Evolutionary conservation across 2,888 invertebrate genomes (phyloP), one percentile per base, ranked within the genome.

Genomic region (Pristionchus entomophagus): DNA sequence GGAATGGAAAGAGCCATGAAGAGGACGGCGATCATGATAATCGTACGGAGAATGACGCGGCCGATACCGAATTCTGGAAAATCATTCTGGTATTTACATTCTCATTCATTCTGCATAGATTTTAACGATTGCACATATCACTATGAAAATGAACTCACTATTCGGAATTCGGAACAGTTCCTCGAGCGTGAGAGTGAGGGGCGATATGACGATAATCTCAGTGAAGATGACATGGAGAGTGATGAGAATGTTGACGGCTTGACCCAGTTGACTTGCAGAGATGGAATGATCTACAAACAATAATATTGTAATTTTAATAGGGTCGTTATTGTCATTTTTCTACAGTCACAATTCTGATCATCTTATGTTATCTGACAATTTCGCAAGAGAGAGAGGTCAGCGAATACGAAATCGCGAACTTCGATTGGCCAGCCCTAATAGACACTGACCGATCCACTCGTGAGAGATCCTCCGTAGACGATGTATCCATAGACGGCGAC

Each of bases 381-480:
- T 22, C 22, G 51, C 51, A 51, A 22, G 51, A 17, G 22, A 51
- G 17, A 51, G 22, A 51, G 17, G 19, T 22, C 6, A 5, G 19
- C 51, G 19, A 51, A 51, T 51, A 51, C n/a, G 22, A 56, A 56
- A 1, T 56, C 10, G 12, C 56, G 26, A 56, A 26, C 10, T 8
- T 56, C 22, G 53, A 5, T n/a, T 26, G 26, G 2, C 8, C n/a
- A n/a, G n/a, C n/a, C n/a, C n/a, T n/a, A n/a, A 12, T 49, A 12
- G 49, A 29, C 12, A 56, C 59, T 10, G 51, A 56, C 82, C 14
- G 89, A 88, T 82, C 73, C 73, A 17, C 89, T 90, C 0, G 78
- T 56, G 81, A 90, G 89, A 73, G 88, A 88, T 69, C 89, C 86
- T 73, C 91, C 91, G 49, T 91, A 91, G 17, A 89, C 86, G 29